Conservation (phyloP, 1,140 invertebrate species). For the Drosophila repleta region DNA sequence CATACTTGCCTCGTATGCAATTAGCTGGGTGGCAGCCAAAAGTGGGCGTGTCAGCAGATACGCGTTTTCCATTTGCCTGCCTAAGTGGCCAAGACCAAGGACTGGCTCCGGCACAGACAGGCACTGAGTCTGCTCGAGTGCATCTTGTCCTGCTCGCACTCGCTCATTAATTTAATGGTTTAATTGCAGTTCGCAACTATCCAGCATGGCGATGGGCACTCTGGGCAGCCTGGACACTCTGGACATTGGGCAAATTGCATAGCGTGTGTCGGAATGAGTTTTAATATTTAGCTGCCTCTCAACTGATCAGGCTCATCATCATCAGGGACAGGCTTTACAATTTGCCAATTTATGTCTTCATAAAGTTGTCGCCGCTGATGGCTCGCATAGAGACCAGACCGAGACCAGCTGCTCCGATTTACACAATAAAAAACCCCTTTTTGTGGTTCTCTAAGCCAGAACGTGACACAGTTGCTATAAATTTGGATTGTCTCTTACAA, state of each 20-base stretch:
- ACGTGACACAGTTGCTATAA: slow-evolving; percentile 77
- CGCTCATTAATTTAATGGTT: slow-evolving; percentile 79
- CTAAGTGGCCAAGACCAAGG: slow-evolving; percentile 20
- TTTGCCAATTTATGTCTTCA: slow-evolving; percentile 82
- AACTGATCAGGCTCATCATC: slow-evolving; percentile 55
- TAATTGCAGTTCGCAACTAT: slow-evolving; percentile 62
- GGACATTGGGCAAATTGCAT: slow-evolving; percentile 26
- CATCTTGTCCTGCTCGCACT: slow-evolving; percentile 51
- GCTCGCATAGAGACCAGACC: neutral
- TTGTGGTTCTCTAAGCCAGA: slow-evolving; percentile 12
- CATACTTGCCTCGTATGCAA: slow-evolving; percentile 45
- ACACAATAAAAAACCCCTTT: slow-evolving; percentile 1
- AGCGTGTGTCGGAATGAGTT: slow-evolving; percentile 56
- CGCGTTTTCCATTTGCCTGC: slow-evolving; percentile 71
- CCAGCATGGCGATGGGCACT: slow-evolving; percentile 14
- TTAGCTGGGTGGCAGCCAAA: slow-evolving; percentile 72
- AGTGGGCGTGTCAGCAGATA: slow-evolving; percentile 62
- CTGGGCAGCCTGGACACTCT: neutral
- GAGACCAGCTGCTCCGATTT: neutral
- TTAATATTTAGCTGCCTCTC: slow-evolving; percentile 53
- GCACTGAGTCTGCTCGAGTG: slow-evolving; percentile 22
- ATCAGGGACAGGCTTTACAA: slow-evolving; percentile 66
- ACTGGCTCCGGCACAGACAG: neutral
- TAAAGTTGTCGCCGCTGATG: slow-evolving; percentile 46
- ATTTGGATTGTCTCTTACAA: neutral